phyloP scores from a whole-genome alignment of 2,113 vertebrate species.

The Trichomycterus rosablanca region DNA sequence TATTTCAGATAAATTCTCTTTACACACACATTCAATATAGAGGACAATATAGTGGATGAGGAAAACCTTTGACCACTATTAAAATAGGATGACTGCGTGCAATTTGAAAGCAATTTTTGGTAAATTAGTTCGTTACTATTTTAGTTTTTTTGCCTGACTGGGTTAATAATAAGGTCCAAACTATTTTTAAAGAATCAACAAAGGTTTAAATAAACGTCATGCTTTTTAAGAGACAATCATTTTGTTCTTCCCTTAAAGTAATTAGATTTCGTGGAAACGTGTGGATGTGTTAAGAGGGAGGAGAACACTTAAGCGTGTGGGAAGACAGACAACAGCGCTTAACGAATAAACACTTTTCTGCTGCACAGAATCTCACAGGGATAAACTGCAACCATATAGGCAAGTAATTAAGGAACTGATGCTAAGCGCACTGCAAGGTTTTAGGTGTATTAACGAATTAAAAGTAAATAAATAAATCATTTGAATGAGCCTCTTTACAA shows the following conservation, averaged over 20 bases:
- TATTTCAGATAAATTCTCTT: too few species aligned
- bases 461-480: too few species aligned
- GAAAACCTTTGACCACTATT: slow-evolving; percentile 12
- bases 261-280: slow-evolving; percentile 33
- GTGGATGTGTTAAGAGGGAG: slow-evolving; percentile 12
- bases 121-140: slow-evolving; percentile 27
- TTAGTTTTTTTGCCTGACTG: slow-evolving; percentile 17
- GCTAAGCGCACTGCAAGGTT: too few species aligned
- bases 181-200: slow-evolving; percentile 27
- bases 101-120: slow-evolving; percentile 22
- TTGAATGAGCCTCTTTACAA: too few species aligned
- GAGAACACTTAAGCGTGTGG: slow-evolving; percentile 1
- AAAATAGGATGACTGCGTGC: slow-evolving; percentile 4
- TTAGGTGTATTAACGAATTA: too few species aligned
- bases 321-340: neutral
- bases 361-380: slow-evolving; percentile 26
- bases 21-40: too few species aligned
- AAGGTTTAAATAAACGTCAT: slow-evolving; percentile 19
- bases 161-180: slow-evolving; percentile 21
- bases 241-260: slow-evolving; percentile 6
- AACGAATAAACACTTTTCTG: slow-evolving; percentile 35
- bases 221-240: slow-evolving; percentile 21
- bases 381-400: slow-evolving; percentile 7
- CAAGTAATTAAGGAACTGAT: slow-evolving; percentile 34
- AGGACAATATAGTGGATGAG: too few species aligned